Percentiles rank a stretch among this genome's conserved stretches.
Conservation (phyloP, 1,140 invertebrate genomes). For the Choristoneura fumiferana region DNA sequence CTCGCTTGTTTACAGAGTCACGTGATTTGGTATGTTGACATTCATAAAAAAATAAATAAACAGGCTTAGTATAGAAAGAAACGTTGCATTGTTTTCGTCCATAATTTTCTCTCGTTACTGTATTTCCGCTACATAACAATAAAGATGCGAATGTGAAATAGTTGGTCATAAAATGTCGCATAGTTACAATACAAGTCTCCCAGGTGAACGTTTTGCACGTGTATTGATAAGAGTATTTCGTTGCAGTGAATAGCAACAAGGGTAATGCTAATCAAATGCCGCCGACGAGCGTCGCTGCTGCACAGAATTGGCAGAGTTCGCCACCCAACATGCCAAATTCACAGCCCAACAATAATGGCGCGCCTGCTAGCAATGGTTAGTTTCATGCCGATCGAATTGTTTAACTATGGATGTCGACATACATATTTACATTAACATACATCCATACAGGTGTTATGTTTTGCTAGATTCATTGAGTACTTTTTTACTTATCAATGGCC, state of each 20-base stretch:
- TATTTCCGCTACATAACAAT: background rate
- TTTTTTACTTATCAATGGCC: too few relatives aligned
- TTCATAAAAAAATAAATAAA: too few relatives aligned
- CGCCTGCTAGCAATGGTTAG: conserved; percentile 64
- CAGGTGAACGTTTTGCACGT: background rate
- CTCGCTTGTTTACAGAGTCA: too few relatives aligned
- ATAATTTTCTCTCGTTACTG: too few relatives aligned
- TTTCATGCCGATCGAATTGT: conserved; percentile 17
- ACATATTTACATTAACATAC: too few relatives aligned
- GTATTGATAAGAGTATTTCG: conserved; percentile 14
- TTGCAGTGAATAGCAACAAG: conserved; percentile 71
- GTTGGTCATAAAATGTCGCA: conserved; percentile 5
- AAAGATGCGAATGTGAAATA: conserved; percentile 4
- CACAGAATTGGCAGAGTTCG: conserved; percentile 64
- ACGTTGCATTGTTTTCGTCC: too few relatives aligned
- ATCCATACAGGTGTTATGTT: too few relatives aligned
- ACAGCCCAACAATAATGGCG: conserved; percentile 69
- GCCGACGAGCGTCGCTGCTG: conserved; percentile 58
- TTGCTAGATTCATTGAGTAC: too few relatives aligned
- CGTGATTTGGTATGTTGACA: too few relatives aligned
- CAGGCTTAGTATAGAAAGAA: too few relatives aligned
- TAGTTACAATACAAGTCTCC: background rate
- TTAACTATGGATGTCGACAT: background rate
- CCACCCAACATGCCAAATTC: conserved; percentile 68
- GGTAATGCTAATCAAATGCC: conserved; percentile 65